These are phyloP conservation scores for Sphaerophoria rueppellii DNA, from an alignment of 2,888 invertebrate genomes.

Conservation along the genomic window DNA sequence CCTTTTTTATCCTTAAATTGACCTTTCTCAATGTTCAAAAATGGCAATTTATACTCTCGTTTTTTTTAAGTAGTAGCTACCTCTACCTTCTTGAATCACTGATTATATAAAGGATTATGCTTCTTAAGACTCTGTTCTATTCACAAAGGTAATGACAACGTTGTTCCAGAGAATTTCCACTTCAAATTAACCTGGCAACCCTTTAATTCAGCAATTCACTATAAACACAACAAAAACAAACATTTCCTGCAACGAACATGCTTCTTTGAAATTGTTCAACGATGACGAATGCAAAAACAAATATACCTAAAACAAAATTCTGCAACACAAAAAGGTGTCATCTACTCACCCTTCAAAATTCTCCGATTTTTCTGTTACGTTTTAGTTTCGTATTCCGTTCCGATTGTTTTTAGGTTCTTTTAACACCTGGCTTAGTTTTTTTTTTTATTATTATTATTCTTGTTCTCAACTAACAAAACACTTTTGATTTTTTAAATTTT, in stretches of 20 bases:
- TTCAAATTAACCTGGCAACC: not conserved
- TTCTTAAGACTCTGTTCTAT: too few relatives aligned
- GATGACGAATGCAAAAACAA: not conserved
- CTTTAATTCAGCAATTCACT: not conserved
- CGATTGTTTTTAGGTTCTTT: slow-evolving; percentile 9
- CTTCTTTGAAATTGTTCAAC: not conserved
- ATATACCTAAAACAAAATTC: slow-evolving; percentile 15
- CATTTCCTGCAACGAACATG: too few relatives aligned
- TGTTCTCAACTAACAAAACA: slow-evolving; percentile 16
- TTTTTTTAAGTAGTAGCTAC: too few relatives aligned
- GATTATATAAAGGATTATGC: too few relatives aligned
- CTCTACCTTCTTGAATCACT: too few relatives aligned
- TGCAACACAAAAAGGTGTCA: slow-evolving; percentile 11
- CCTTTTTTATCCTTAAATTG: too few relatives aligned
- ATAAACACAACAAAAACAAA: too few relatives aligned
- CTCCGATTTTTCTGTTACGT: slow-evolving; percentile 13
- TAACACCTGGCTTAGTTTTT: slow-evolving; percentile 48
- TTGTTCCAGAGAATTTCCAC: too few relatives aligned
- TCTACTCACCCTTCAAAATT: slow-evolving; percentile 53
- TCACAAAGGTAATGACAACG: too few relatives aligned
- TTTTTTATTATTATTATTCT: not conserved
- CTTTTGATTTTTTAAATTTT: slow-evolving; percentile 12
- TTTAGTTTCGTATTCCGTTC: slow-evolving; percentile 26
- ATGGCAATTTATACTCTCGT: too few relatives aligned
- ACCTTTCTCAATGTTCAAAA: too few relatives aligned